phyloP scores from a whole-genome alignment of 2,888 invertebrate genomes.

The Dascillus cervinus region DNA sequence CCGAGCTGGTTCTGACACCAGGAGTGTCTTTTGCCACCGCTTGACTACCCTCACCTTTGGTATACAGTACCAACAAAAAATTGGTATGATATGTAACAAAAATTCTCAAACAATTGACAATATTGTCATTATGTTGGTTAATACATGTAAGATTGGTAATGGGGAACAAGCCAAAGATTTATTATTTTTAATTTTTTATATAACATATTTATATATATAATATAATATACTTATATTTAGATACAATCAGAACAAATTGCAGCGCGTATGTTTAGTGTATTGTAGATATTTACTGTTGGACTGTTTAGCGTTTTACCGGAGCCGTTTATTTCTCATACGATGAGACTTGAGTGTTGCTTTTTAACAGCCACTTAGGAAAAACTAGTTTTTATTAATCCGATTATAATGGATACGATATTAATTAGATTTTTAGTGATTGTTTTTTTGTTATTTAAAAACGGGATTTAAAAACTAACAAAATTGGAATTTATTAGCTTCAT shows the following conservation, averaged over 20 bases:
- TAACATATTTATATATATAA: constrained; percentile 37
- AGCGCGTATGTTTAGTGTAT: constrained; percentile 12
- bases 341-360: constrained; percentile 10
- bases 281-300: constrained; percentile 16
- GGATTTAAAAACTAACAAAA: no score
- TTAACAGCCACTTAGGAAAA: constrained; percentile 3
- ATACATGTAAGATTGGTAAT: constrained; percentile 54
- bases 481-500: no score
- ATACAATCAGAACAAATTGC: constrained; percentile 33
- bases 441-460: no score
- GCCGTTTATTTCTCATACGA: constrained; percentile 11
- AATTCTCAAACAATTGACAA: constrained; percentile 28
- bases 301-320: no score
- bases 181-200: constrained; percentile 58
- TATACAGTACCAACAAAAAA: constrained; percentile 26
- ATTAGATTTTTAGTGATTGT: no score
- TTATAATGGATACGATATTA: no score
- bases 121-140: constrained; percentile 32
- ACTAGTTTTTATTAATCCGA: no score
- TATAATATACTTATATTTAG: no score
- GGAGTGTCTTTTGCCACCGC: constrained; percentile 35
- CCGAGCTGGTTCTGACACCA: constrained; percentile 35
- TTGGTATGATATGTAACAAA: constrained; percentile 29
- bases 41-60: constrained; percentile 38
- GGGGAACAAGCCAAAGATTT: constrained; percentile 82